A percentile compares a stretch with the other conserved stretches of the same genome.
These are phyloP conservation scores for Lepidurus apus DNA, from an alignment of 1,140 invertebrate species.

Conservation along the genomic window DNA sequence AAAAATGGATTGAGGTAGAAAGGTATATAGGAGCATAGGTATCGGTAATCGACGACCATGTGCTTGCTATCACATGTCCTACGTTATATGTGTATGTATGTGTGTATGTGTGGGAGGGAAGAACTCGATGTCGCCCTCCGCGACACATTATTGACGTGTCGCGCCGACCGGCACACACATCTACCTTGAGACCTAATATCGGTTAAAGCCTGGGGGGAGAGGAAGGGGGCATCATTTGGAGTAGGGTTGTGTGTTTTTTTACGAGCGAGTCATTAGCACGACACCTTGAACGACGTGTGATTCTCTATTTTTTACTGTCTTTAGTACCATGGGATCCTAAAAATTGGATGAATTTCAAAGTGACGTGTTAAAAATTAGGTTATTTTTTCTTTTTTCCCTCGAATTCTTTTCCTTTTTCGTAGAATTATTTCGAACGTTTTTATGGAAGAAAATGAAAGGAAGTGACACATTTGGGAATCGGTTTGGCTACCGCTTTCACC, in stretches of 20 bases:
- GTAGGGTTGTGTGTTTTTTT: not conserved
- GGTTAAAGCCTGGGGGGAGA: not conserved
- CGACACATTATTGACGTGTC: conserved; percentile 13
- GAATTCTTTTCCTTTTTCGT: too few species aligned
- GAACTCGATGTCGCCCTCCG: not conserved
- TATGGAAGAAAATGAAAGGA: too few species aligned
- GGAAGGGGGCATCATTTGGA: not conserved
- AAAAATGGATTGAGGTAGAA: too few species aligned
- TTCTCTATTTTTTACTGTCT: not conserved
- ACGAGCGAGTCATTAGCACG: conserved; percentile 13
- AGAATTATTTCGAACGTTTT: too few species aligned
- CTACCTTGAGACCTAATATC: not conserved
- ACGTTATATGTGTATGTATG: not conserved
- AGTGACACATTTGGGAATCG: too few species aligned
- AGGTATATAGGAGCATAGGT: not conserved
- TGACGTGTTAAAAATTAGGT: too few species aligned
- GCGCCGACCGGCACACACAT: not conserved
- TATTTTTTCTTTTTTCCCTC: too few species aligned
- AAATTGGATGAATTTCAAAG: not conserved
- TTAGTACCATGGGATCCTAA: not conserved
- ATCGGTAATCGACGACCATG: conserved; percentile 14
- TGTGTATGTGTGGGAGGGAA: not conserved
- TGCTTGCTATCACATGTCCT: conserved; percentile 13
- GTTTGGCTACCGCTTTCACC: too few species aligned
- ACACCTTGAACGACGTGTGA: conserved; percentile 17